Evolutionary conservation across 1,140 invertebrate species (phyloP), one percentile per base, ranked within the genome.

Genomic region (Nymphalis io): DNA sequence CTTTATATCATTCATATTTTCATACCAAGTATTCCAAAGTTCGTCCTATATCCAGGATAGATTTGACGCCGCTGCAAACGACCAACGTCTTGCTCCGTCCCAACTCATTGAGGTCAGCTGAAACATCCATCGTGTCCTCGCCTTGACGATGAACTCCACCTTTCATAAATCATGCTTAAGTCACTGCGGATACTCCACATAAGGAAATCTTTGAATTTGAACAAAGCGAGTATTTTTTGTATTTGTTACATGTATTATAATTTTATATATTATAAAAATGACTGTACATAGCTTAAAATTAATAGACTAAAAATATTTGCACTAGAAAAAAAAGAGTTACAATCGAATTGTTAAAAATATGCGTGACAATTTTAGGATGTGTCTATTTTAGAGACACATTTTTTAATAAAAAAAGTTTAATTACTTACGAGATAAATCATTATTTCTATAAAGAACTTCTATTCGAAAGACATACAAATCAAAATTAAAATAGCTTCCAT

Each of bases 31-130:
- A 99, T 88, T 99, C 99, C 33, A 99, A 92, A 1, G 98, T 99
- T 80, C 96, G 95, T 1, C 94, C 95, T 80, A 99, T 98, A 86
- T 99, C 99, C 33, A 99, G 92, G 79, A 99, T 99, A 40, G 98
- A 98, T 93, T 99, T 99, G 42, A 99, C 94, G 15, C 99, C 99
- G 79, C 98, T 97, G 72, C 97, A 99, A 1, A 99, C 95, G 12
- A 99, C 98, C 65, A 96, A 94, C 1, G 99, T 94, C 8, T 96
- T 95, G 68, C 95, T 98, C 59, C 95, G 93, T 6, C 98, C 96
- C 21, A 99, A 93, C 90, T 99, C 98, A 11, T 94, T 95, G 16
- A 99, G 93, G 93, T 99, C 99, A 8, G 98, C 97, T 75, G 98
- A 99, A 10, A 99, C 93, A 90, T 99, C 99, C 85, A 99, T 93